These are phyloP conservation scores for Periparus ater DNA, from an alignment of 2,797 vertebrate species.

Conservation along the genomic window DNA sequence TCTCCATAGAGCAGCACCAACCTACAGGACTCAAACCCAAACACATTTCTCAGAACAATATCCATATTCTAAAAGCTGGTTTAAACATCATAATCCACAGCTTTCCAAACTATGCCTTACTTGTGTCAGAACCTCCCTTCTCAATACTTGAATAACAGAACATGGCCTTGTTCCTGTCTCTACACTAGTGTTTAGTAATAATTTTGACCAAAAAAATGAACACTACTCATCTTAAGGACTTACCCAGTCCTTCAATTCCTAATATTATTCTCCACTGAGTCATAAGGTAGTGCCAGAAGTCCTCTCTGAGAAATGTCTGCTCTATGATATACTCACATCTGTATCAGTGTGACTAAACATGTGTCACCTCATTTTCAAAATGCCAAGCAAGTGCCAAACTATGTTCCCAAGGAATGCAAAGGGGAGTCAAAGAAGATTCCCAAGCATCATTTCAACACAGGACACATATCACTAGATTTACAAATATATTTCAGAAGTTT, in stretches of 20 bases:
- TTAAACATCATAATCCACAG: background rate
- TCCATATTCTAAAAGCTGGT: background rate
- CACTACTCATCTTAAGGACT: background rate
- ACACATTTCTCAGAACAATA: background rate
- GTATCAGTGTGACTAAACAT: background rate
- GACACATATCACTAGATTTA: background rate
- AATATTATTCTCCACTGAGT: background rate
- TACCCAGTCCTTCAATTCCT: background rate
- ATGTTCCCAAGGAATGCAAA: background rate
- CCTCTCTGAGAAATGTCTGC: background rate
- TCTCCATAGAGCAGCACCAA: background rate
- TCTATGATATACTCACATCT: background rate
- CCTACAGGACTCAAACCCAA: background rate
- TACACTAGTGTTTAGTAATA: background rate
- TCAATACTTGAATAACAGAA: background rate
- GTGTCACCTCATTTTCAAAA: background rate
- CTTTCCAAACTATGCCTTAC: background rate
- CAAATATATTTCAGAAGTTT: background rate
- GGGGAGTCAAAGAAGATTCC: background rate
- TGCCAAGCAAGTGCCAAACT: background rate
- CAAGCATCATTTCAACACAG: background rate
- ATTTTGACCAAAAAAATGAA: background rate
- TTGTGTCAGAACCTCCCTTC: background rate
- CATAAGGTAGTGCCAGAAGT: background rate
- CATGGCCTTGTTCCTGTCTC: background rate